Evolutionary conservation across 2,888 invertebrate species (phyloP).

Genomic region (Polymixis lichenea): DNA sequence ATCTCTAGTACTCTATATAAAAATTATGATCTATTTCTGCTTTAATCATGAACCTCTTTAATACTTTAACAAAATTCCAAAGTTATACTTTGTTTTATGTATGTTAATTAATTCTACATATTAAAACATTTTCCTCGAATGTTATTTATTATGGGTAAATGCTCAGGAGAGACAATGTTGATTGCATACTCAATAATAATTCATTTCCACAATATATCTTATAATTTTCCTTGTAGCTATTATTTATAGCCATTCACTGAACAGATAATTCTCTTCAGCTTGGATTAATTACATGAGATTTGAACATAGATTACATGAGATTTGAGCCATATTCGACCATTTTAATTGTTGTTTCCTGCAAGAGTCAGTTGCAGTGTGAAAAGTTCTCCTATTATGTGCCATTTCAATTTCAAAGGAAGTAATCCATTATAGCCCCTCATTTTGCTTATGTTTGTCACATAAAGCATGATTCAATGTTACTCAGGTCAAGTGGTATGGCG

Average conservation of each 20-base stretch:
- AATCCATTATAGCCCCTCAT: not conserved
- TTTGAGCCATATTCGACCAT: not conserved
- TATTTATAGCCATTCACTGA: not conserved
- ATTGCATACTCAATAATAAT: not conserved
- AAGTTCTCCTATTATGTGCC: no score
- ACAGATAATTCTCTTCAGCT: not conserved
- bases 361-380: not conserved
- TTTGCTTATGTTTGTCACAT: not conserved
- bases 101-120: not conserved
- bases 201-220: not conserved
- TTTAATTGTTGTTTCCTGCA: not conserved
- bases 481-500: conserved; percentile 95
- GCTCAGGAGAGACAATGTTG: not conserved
- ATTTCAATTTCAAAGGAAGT: conserved; percentile 4
- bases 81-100: not conserved
- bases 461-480: conserved; percentile 23
- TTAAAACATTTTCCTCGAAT: conserved; percentile 37
- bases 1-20: not conserved
- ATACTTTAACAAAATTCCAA: not conserved
- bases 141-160: not conserved
- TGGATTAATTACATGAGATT: not conserved
- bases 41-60: not conserved
- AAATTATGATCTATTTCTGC: not conserved
- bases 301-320: not conserved
- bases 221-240: conserved; percentile 24